Percentiles rank a stretch among this genome's conserved stretches.
These are phyloP conservation scores for Parazoanthus darwini DNA, from an alignment of 92 coral and sea anemone genomes.

Conservation along the genomic window DNA sequence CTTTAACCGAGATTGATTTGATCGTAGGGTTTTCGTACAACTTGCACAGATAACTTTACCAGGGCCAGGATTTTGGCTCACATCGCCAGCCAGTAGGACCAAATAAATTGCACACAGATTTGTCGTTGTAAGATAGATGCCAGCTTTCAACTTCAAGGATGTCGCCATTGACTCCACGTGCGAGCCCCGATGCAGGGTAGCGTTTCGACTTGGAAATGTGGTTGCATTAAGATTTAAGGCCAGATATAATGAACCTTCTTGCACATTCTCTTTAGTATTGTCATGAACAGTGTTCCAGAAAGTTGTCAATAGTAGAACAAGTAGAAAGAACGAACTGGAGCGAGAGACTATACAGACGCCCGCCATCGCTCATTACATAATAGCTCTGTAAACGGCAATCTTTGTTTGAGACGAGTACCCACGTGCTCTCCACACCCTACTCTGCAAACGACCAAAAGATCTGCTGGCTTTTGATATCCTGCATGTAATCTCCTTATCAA, in stretches of 20 bases:
- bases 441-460: too few species aligned
- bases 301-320: background rate
- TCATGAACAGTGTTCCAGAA: background rate
- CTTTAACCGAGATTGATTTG: constrained; percentile 18
- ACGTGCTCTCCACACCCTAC: too few species aligned
- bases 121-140: background rate
- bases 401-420: too few species aligned
- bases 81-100: background rate
- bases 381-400: too few species aligned
- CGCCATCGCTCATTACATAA: background rate
- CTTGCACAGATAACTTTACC: constrained; percentile 1
- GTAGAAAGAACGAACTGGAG: background rate
- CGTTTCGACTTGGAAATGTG: background rate
- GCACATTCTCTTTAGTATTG: background rate
- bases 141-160: background rate
- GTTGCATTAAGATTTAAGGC: background rate
- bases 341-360: background rate
- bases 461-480: too few species aligned
- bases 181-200: background rate
- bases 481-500: too few species aligned
- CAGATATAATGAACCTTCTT: background rate
- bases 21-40: constrained; percentile 9
- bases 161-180: background rate
- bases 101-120: background rate
- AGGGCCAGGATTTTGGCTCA: constrained; percentile 3